A percentile compares a stretch with the other conserved stretches of the same genome.
These are phyloP conservation scores for Bubalus kerabau DNA, from an alignment of 2,113 vertebrate genomes.

Conservation along the genomic window DNA sequence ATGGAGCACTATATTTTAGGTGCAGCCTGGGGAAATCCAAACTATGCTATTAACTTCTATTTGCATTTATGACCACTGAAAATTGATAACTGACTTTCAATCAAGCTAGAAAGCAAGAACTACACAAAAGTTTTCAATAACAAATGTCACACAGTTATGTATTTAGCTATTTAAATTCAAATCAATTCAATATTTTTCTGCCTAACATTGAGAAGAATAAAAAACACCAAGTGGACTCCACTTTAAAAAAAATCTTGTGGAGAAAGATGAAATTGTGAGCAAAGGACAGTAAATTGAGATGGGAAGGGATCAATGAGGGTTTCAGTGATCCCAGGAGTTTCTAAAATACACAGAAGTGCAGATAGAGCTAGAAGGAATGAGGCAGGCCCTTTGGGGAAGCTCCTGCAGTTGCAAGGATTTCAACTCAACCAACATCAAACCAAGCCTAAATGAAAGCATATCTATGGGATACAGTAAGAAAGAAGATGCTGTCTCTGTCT, in stretches of 20 bases:
- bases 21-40: not conserved
- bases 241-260: not conserved
- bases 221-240: not conserved
- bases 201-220: not conserved
- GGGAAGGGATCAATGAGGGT: not conserved
- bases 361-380: not conserved
- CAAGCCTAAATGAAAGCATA: not conserved
- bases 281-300: not conserved
- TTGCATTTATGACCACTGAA: not conserved
- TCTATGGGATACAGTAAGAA: not conserved
- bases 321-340: not conserved
- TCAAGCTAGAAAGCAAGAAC: not conserved
- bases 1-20: not conserved
- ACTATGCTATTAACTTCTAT: not conserved
- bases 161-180: constrained; percentile 2
- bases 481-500: not conserved
- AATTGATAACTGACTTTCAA: not conserved
- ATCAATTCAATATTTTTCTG: not conserved
- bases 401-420: not conserved
- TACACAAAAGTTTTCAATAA: not conserved
- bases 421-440: not conserved
- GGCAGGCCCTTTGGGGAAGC: not conserved
- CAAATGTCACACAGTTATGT: not conserved
- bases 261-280: not conserved
- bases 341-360: not conserved